Evolutionary conservation across 2,113 vertebrate genomes (phyloP), one percentile per base, ranked within the genome.

Genomic region (Microcebus murinus): DNA sequence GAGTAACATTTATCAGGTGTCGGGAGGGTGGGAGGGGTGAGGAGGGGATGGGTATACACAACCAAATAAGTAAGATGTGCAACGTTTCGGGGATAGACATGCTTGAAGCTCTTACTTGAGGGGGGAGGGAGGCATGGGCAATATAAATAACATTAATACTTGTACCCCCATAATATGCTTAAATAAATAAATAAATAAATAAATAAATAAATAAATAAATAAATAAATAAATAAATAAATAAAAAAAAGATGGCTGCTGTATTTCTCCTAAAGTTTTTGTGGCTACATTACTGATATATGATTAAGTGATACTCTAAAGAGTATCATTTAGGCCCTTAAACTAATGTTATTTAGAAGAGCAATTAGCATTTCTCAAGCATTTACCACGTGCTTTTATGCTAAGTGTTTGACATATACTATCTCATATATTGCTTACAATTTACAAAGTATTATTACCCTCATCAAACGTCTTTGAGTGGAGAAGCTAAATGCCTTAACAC

Each of bases 271-370:
- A 25, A 29, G 1, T 6, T 84, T 63, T 52, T 70, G 25, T 39
- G 71, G 31, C n/a, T 71, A 36, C 13, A 55, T 52, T 76, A 61
- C 25, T 59, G 27, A 15, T 59, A 65, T 4, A 61, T 92, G 65
- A 74, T 59, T 71, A 94, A 92, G 57, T 65, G 13, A 14, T 29
- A 45, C 15, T 80, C 67, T 80, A 93, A 90, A 96, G 63, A 70
- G n/a, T 42, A 55, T 67, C 68, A 90, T 63, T 84, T 90, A 86
- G 70, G 42, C 4, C 42, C 21, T 83, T 31, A 23, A 55, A 55
- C 8, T 3, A 59, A 55, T 21, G 20, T 63, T 21, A 82, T 20
- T 79, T 48, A 65, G 76, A 86, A 90, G 39, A 85, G 39, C 36
- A 96, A 71, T 59, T 21, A 80, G 42, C 20, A 70, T 52, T 84